Base-by-base conservation (phyloP, 2,888 invertebrate species). In the Mythimna vitellina region DNA sequence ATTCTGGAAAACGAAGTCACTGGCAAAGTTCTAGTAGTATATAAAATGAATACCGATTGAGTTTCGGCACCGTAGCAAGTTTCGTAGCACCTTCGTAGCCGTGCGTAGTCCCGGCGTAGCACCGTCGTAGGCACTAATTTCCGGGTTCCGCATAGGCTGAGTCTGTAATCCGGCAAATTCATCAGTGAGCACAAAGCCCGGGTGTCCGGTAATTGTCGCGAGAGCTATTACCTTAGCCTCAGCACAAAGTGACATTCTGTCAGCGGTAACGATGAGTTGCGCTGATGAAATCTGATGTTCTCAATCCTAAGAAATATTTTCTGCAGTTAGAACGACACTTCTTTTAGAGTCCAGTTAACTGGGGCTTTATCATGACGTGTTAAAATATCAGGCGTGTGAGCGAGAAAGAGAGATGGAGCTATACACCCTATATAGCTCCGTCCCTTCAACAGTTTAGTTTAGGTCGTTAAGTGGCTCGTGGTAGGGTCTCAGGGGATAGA, bases 161-260 rank as follows among this genome's bases (percentile, higher is more conserved):
- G 71, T 56, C 75, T 82, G 38, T 84, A 82, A 82, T 80, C 68
- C 56, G 53, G 63, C 10, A 60, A 17, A 69, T 80, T 70, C 56
- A 46, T 64, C 72, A 73, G 80, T 68, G 64, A 64, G 58, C 67
- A 72, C 75, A 77, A 73, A 76, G 70, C 67, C 53, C 46, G 14
- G 29, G 56, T 73, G 75, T 63, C 56, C 51, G 49, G 74, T 75
- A 76, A 79, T 78, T 71, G 65, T 56, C 56, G 12, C 10, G 63
- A 65, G 56, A 60, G 64, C 71, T 17, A 65, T 80, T 81, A 72
- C 32, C 60, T 20, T 32, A 32, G 32, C 10, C 57, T 32, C 20
- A n/a, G 20, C 32, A 57, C 10, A 10, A 10, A n/a, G 32, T 20
- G 57, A 32, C 20, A 57, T 29, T 17, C 5, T 17, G 20, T 32